Conservation (phyloP, 1,140 invertebrate species). For the Saccostrea cuccullata region DNA sequence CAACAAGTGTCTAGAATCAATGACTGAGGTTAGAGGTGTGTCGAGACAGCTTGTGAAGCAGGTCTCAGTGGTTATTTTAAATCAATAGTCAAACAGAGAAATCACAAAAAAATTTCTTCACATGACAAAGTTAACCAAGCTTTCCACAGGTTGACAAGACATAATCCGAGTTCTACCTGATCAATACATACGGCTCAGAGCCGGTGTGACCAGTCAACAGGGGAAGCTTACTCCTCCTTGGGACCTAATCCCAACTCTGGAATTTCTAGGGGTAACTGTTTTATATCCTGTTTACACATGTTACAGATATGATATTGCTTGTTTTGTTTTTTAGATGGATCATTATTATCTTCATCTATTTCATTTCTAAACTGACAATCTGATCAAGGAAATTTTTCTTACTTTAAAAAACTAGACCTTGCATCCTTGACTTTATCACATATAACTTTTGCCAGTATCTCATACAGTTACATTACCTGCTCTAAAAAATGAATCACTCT, state of each 20-base stretch:
- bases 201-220: not conserved
- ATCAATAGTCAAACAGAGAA: slow-evolving; percentile 19
- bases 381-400: too few species aligned
- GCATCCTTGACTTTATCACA: too few species aligned
- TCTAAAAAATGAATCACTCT: not conserved
- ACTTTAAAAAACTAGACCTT: too few species aligned
- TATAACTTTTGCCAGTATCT: too few species aligned
- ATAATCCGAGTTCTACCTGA: not conserved
- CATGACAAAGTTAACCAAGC: not conserved
- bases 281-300: too few species aligned
- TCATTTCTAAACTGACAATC: too few species aligned
- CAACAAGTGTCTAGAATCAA: slow-evolving; percentile 16
- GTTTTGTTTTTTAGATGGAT: too few species aligned
- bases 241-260: too few species aligned
- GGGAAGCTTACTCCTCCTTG: too few species aligned
- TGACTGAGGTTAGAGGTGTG: not conserved
- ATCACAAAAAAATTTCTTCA: not conserved
- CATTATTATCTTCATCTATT: too few species aligned
- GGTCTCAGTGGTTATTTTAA: not conserved
- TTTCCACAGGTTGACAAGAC: slow-evolving; percentile 12
- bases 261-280: too few species aligned
- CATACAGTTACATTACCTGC: not conserved
- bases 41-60: not conserved
- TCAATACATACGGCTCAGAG: not conserved
- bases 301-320: too few species aligned